A percentile compares a stretch with the other conserved stretches of the same genome.
Conservation (phyloP, 2,797 vertebrate species). For the Poeciliopsis infans region DNA sequence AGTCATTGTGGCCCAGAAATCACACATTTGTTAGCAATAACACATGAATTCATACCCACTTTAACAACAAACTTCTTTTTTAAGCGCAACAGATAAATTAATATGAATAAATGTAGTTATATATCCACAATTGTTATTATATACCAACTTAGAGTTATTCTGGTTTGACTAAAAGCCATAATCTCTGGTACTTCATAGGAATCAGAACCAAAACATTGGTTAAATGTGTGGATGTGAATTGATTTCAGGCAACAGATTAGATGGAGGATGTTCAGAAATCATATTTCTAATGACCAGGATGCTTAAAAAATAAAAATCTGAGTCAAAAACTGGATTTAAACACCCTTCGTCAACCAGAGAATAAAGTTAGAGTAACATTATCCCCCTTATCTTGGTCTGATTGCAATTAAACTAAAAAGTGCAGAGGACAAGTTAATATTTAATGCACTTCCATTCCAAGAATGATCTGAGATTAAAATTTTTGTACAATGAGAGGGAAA, state of each 20-base stretch:
- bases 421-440: not conserved
- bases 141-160: not conserved
- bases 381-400: not conserved
- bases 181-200: not conserved
- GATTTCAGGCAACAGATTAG: not conserved
- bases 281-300: not conserved
- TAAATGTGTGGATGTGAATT: not conserved
- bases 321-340: not conserved
- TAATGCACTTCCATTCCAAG: not conserved
- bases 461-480: not conserved
- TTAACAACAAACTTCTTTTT: not conserved
- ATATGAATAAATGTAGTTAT: not conserved
- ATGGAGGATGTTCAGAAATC: not conserved
- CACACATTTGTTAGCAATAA: not conserved
- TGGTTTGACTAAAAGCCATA: not conserved
- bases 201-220: not conserved
- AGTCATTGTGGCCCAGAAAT: not conserved
- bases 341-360: not conserved
- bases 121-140: not conserved
- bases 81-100: not conserved
- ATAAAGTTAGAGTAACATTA: not conserved
- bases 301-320: not conserved
- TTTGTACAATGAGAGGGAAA: not conserved
- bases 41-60: not conserved
- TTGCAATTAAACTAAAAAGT: not conserved